phyloP scores from a whole-genome alignment of 2,888 invertebrate species.

The Carterocephalus palaemon region DNA sequence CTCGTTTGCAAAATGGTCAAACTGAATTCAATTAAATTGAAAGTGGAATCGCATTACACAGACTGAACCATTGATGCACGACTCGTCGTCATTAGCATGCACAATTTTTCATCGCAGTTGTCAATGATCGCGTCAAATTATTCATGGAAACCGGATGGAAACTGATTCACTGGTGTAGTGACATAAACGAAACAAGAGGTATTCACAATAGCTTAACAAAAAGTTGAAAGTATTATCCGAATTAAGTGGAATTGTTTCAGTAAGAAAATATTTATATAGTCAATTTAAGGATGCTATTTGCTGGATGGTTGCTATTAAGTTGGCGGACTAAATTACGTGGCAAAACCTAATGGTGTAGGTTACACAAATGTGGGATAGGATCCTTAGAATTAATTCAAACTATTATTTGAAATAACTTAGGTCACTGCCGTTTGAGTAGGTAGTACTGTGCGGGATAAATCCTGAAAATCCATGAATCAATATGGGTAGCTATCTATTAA shows the following conservation, averaged over 20 bases:
- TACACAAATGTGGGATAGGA: no score
- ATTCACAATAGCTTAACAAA: not conserved
- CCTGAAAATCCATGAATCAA: conserved; percentile 45
- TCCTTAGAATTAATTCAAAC: no score
- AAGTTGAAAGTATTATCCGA: not conserved
- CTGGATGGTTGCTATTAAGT: no score
- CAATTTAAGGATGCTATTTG: no score
- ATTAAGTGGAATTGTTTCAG: conserved; percentile 1
- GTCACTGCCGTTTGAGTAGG: no score
- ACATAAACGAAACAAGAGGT: conserved; percentile 22
- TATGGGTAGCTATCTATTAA: conserved; percentile 65
- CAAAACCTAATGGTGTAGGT: no score
- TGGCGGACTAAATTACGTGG: no score
- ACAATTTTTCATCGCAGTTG: conserved; percentile 45
- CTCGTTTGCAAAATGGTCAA: conserved; percentile 24
- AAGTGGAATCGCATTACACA: conserved; percentile 38
- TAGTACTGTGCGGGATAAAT: no score
- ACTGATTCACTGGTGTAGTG: conserved; percentile 36
- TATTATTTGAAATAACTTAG: no score
- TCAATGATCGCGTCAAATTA: conserved; percentile 47
- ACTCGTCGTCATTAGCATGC: conserved; percentile 48
- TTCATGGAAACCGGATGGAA: conserved; percentile 47
- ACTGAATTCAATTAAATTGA: conserved; percentile 39
- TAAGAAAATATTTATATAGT: no score
- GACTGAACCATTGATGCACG: no score